Evolutionary conservation across 2,888 invertebrate genomes (phyloP).

Genomic region (Chrysolina haemoptera): DNA sequence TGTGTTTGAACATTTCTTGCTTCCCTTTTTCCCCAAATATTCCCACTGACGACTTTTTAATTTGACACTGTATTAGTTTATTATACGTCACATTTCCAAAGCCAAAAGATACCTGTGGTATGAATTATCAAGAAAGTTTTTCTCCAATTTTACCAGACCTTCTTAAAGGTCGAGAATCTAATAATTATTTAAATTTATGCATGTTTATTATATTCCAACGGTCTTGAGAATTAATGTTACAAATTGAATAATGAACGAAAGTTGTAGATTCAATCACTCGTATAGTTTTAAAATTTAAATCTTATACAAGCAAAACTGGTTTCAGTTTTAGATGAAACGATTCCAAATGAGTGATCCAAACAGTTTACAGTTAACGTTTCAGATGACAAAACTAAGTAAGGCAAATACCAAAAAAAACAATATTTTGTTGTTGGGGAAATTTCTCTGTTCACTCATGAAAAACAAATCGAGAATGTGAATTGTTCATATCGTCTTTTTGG

Average conservation of each 20-base stretch:
- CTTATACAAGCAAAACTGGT: conserved; percentile 4
- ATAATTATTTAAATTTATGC: conserved; percentile 10
- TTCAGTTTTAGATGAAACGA: not conserved
- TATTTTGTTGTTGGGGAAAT: no score
- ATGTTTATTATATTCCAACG: conserved; percentile 11
- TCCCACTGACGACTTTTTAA: no score
- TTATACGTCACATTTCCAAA: not conserved
- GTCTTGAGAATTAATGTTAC: conserved; percentile 10
- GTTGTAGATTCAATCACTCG: conserved; percentile 8
- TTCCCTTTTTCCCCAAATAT: no score
- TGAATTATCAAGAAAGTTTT: not conserved
- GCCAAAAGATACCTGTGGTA: not conserved
- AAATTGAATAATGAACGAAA: conserved; percentile 18
- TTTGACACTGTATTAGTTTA: no score
- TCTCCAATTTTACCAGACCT: not conserved
- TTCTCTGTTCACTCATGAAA: no score
- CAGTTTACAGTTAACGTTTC: not conserved
- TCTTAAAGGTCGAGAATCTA: not conserved
- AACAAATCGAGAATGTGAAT: no score
- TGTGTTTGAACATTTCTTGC: no score
- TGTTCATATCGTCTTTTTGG: no score
- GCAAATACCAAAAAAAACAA: not conserved
- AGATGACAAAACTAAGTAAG: not conserved
- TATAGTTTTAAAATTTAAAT: conserved; percentile 13
- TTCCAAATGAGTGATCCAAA: not conserved